Conservation (phyloP, 2,888 invertebrate species). For the Coelopa pilipes region DNA sequence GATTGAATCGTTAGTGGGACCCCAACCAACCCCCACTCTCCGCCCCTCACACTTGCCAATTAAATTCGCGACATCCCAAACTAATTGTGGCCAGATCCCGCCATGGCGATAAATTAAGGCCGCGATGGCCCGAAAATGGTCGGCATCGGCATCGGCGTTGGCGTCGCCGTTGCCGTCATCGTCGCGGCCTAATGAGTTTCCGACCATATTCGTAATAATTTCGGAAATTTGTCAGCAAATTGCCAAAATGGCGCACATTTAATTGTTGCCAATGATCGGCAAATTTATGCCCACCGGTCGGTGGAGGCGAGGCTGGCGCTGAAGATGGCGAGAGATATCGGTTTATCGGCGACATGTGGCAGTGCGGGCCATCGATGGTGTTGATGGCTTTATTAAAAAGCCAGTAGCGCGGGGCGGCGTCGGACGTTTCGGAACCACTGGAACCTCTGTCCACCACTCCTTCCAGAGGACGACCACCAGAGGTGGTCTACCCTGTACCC, state of each 20-base stretch:
- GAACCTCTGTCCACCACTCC: too few species aligned
- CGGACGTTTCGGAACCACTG: too few species aligned
- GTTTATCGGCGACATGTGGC: too few species aligned
- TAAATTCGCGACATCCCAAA: not conserved
- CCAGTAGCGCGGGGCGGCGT: too few species aligned
- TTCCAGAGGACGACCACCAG: too few species aligned
- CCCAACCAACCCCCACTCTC: too few species aligned
- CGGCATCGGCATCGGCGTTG: not conserved
- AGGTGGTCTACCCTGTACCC: not conserved
- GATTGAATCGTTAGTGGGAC: too few species aligned
- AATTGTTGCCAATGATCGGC: constrained; percentile 21
- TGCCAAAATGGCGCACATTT: constrained; percentile 52
- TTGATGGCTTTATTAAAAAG: too few species aligned
- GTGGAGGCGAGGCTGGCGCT: not conserved
- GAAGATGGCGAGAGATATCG: too few species aligned
- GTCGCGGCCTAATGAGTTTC: not conserved
- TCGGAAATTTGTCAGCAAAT: constrained; percentile 59
- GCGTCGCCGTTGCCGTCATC: not conserved
- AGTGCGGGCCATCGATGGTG: too few species aligned
- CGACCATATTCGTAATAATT: constrained; percentile 13
- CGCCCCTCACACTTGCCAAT: not conserved
- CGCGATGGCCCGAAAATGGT: constrained; percentile 5
- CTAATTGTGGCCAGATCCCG: constrained; percentile 15
- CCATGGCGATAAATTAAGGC: constrained; percentile 1
- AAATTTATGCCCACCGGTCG: not conserved